phyloP scores from a whole-genome alignment of 2,113 vertebrate species.

The Phyllopteryx taeniolatus region DNA sequence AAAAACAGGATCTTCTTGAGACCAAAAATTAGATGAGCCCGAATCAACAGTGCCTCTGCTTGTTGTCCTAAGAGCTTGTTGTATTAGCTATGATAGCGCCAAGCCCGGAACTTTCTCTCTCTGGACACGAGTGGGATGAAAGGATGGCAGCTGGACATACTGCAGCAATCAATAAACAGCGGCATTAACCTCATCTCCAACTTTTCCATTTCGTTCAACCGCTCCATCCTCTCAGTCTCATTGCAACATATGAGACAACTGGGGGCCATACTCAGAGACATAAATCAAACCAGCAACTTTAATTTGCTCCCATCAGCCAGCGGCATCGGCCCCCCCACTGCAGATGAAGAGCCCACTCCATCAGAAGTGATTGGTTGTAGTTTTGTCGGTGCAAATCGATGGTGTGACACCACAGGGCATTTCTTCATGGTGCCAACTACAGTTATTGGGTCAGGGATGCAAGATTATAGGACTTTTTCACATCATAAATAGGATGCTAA shows the following conservation, averaged over 20 bases:
- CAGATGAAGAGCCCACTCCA: constrained; percentile 32
- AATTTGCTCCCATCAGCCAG: constrained; percentile 44
- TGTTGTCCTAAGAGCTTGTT: too few species aligned
- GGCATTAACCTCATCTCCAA: too few species aligned
- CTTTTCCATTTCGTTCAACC: background rate
- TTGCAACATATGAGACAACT: background rate
- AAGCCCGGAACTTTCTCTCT: too few species aligned
- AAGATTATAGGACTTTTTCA: background rate
- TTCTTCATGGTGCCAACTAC: constrained; percentile 14
- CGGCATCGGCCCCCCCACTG: constrained; percentile 24
- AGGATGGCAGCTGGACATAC: too few species aligned
- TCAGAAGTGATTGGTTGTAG: constrained; percentile 22
- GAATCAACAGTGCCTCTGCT: too few species aligned
- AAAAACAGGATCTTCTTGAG: too few species aligned
- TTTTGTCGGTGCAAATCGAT: constrained; percentile 24
- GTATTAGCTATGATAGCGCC: too few species aligned
- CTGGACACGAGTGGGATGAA: too few species aligned
- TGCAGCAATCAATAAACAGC: too few species aligned
- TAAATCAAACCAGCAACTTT: constrained; percentile 41
- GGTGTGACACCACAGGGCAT: constrained; percentile 17
- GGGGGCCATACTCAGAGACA: constrained; percentile 19
- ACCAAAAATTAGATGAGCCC: too few species aligned
- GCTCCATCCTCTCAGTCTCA: background rate
- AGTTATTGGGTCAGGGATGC: background rate
- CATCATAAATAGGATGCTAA: background rate